Evolutionary conservation across 92 coral and sea anemone genomes (phyloP).

Genomic region (Phenganax marumi): DNA sequence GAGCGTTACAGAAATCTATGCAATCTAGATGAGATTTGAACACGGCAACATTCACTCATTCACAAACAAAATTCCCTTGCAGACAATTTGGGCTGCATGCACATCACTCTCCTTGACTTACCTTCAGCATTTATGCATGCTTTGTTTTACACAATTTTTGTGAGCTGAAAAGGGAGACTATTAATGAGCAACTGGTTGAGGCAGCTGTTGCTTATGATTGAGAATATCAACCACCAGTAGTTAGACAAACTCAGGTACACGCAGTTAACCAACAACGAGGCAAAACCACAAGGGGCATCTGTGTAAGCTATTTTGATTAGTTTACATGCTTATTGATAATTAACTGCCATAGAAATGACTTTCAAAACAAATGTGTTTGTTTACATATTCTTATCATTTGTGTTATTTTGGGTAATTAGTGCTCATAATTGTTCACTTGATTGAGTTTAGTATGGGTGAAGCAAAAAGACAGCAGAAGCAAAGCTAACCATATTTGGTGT

Average conservation of each 20-base stretch:
- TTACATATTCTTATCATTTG: no score
- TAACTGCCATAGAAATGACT: no score
- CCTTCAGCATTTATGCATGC: conserved; percentile 63
- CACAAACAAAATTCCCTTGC: not conserved
- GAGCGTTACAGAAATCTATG: not conserved
- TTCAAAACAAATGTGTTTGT: no score
- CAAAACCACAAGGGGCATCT: conserved; percentile 48
- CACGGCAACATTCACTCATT: not conserved
- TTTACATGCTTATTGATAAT: no score
- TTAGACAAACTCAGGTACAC: conserved; percentile 30
- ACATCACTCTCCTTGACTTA: conserved; percentile 55
- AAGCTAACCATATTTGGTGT: no score
- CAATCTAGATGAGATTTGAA: not conserved
- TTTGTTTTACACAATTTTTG: conserved; percentile 68
- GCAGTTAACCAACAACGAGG: conserved; percentile 52
- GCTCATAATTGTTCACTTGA: no score
- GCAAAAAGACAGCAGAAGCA: no score
- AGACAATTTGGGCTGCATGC: conserved; percentile 8
- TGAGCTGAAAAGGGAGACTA: conserved; percentile 55
- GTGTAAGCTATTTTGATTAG: not conserved
- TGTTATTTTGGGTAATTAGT: no score
- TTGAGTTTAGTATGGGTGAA: no score
- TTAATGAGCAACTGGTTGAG: conserved; percentile 45
- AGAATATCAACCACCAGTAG: conserved; percentile 51
- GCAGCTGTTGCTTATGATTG: conserved; percentile 45